phyloP scores from a whole-genome alignment of 2,888 invertebrate genomes.

The Perdita meconis region DNA sequence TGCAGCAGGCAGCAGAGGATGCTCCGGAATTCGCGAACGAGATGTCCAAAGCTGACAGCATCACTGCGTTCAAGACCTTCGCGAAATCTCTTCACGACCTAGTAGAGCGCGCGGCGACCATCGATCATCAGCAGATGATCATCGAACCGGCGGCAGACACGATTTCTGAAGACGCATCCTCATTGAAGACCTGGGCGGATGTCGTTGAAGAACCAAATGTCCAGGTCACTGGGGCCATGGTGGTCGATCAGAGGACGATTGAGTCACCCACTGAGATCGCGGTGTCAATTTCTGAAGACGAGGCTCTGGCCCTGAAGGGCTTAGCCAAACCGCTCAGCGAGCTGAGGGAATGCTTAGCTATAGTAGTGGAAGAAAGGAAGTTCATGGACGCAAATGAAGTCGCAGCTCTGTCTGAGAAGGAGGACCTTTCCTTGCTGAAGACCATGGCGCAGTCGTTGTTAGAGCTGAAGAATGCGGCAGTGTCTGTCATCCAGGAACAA shows the following conservation, averaged over 20 bases:
- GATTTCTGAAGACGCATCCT: conserved; percentile 67
- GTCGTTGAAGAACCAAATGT: conserved; percentile 54
- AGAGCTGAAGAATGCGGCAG: conserved; percentile 79
- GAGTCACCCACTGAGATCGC: conserved; percentile 61
- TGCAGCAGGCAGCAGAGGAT: conserved; percentile 54
- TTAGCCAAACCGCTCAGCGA: conserved; percentile 77
- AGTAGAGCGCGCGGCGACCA: conserved; percentile 51
- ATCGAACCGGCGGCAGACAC: conserved; percentile 82
- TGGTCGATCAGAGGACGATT: conserved; percentile 56
- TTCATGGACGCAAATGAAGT: conserved; percentile 67
- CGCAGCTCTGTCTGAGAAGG: conserved; percentile 56
- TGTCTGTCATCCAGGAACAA: conserved; percentile 78
- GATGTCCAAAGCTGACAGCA: conserved; percentile 54
- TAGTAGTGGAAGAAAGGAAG: conserved; percentile 76
- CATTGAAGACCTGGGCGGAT: conserved; percentile 68
- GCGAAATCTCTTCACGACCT: conserved; percentile 74
- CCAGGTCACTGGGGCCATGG: conserved; percentile 40
- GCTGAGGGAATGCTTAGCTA: conserved; percentile 76
- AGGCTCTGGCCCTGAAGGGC: conserved; percentile 63
- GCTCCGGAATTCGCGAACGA: conserved; percentile 45
- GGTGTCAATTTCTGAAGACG: conserved; percentile 64
- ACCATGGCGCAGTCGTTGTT: conserved; percentile 77
- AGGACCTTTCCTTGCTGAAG: conserved; percentile 73
- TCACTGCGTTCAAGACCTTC: conserved; percentile 82
- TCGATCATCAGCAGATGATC: conserved; percentile 63